Base-by-base conservation (phyloP, 2,113 vertebrate species). In the Sturnus vulgaris region DNA sequence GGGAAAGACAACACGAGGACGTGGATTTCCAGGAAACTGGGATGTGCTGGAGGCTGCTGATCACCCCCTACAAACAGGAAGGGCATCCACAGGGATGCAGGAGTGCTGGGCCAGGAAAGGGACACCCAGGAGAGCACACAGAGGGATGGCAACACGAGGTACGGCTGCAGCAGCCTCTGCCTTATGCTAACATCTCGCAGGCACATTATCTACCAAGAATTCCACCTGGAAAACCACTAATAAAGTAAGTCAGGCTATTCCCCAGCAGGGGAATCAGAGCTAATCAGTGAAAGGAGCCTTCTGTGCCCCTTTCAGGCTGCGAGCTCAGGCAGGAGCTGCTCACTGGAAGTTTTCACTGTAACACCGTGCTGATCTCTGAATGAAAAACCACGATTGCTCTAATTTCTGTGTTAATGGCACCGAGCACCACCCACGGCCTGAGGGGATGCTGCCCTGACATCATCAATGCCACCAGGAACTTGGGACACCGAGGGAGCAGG, bases 391-490 rank as follows among this genome's bases (percentile, higher is more conserved):
- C 24, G 27, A 33, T 1, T 18, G 12, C 33, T 77, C 46, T 5
- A 7, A 85, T 92, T 88, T 61, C 69, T 42, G 47, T 24, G 59
- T 65, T 60, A 55, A 23, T 11, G 15, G 21, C 52, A 63, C 21
- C 0, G 0, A 66, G 52, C 37, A 24, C 9, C 70, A 7, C 42
- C 24, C 64, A 4, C 0, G 6, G 28, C n/a, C 27, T 0, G 7
- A 8, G 71, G 70, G 75, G 28, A 49, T 81, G 81, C 63, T 12
- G 8, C 47, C 57, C 66, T 20, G 50, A 10, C 40, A 24, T 25
- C 85, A 60, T 31, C 3, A 12, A 6, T 6, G 31, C 19, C 87
- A 65, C 20, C 53, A 24, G 84, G 35, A 40, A 0, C 15, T 9
- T 4, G 2, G 88, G 77, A 27, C 8, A 4, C 33, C 10, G 17